Base-by-base conservation (phyloP, 2,888 invertebrate species). In the Xestobium rufovillosum region DNA sequence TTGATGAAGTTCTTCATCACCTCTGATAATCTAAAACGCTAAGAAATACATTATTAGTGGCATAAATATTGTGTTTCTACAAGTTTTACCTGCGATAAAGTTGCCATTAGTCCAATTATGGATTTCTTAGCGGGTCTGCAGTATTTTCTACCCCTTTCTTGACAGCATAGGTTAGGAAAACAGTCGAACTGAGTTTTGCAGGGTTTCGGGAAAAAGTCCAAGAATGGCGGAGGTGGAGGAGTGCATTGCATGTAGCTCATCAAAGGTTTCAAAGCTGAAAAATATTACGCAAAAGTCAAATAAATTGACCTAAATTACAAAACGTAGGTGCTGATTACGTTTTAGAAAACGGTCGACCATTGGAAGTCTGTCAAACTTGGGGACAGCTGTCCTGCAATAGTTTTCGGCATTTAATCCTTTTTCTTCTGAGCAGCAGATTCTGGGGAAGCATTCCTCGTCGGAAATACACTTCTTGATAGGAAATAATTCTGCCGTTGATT, bases 131-230 rank as follows among this genome's bases (percentile, higher is more conserved):
- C 81, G 4, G 84, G 83, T 29, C 84, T 70, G 53, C 85, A 85
- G 50, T 76, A 73, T 47, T 78, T 78, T 50, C 74, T 73, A 3
- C 80, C 80, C 27, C 76, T 75, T 62, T 85, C 85, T 47, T 84
- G 83, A 44, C 85, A 85, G 57, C 84, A 85, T 40, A 85, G 67
- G 63, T 83, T 83, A 4, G 85, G 84, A 60, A 84, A 83, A 58
- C 85, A 85, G 60, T 84, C 83, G 3, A 83, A 68, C 9, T 78
- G 77, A 3, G 76, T 78, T 42, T 73, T 73, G 58, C 85, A 85
- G 14, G 72, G 65, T 53, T 79, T 80, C 1, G 83, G 80, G 62
- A 83, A 81, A 35, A 79, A 55, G 62, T 84, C 83, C 40, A 78
- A 71, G 44, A 76, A 66, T 10, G 80, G 75, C 4, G 83, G 82